phyloP scores from a whole-genome alignment of 2,888 invertebrate genomes.

The Chrysina gloriosa region DNA sequence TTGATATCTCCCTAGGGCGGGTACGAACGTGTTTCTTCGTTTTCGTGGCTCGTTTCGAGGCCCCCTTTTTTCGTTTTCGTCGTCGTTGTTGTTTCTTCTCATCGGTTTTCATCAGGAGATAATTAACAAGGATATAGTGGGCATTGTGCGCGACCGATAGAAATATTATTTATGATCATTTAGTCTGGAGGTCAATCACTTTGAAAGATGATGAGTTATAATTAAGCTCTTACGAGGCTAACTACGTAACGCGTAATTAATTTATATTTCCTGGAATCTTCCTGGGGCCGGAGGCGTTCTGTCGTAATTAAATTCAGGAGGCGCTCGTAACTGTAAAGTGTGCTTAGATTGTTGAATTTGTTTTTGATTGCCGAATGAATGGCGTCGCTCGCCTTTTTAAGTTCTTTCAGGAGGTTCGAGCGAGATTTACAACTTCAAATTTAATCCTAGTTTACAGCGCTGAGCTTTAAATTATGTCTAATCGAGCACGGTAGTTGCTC shows the following conservation, averaged over 20 bases:
- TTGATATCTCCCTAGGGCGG: slow-evolving; percentile 21
- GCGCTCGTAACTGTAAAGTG: no score
- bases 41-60: not conserved
- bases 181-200: not conserved
- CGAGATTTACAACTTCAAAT: no score
- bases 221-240: not conserved
- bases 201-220: slow-evolving; percentile 1
- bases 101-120: not conserved
- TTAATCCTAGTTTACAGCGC: no score
- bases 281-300: not conserved
- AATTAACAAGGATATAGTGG: slow-evolving; percentile 12
- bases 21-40: slow-evolving; percentile 10
- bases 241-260: not conserved
- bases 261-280: not conserved
- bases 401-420: no score
- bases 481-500: no score
- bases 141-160: not conserved
- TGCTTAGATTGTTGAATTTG: not conserved
- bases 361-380: no score
- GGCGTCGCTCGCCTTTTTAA: no score
- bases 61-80: no score
- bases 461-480: no score
- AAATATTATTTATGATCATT: slow-evolving; percentile 11
- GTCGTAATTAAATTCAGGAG: not conserved
- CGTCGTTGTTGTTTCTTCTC: no score